These are phyloP conservation scores for Sebastes vulpes DNA, from an alignment of 2,797 vertebrate species.

Conservation along the genomic window DNA sequence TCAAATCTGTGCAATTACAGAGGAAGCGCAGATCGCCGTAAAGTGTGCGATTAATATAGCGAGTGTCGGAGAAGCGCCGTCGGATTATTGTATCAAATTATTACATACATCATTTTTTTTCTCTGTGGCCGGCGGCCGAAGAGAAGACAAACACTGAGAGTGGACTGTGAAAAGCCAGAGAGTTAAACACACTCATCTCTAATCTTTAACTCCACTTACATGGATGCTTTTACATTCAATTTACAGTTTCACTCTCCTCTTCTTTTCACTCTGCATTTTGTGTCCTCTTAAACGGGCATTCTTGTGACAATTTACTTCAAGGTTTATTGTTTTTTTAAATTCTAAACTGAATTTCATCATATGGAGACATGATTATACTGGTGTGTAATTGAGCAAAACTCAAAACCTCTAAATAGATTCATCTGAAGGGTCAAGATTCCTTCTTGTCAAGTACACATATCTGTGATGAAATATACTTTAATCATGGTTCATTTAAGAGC, in stretches of 20 bases:
- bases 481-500: not conserved
- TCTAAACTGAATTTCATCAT: not conserved
- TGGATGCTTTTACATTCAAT: not conserved
- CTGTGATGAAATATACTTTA: not conserved
- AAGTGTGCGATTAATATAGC: slow-evolving; percentile 89
- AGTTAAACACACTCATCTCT: not conserved
- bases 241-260: not conserved
- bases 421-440: not conserved
- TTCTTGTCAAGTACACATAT: not conserved
- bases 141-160: not conserved
- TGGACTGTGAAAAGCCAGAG: not conserved
- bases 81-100: slow-evolving; percentile 51
- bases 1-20: slow-evolving; percentile 90
- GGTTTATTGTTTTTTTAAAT: not conserved
- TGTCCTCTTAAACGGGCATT: not conserved
- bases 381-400: not conserved
- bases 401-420: not conserved
- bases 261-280: not conserved
- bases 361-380: not conserved
- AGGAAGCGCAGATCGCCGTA: slow-evolving; percentile 87
- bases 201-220: not conserved
- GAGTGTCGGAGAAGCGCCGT: slow-evolving; percentile 75
- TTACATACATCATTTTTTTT: slow-evolving; percentile 26
- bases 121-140: not conserved
- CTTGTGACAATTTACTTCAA: not conserved